Evolutionary conservation across 2,888 invertebrate genomes (phyloP), one percentile per base, ranked within the genome.

Genomic region (Clivina fossor): DNA sequence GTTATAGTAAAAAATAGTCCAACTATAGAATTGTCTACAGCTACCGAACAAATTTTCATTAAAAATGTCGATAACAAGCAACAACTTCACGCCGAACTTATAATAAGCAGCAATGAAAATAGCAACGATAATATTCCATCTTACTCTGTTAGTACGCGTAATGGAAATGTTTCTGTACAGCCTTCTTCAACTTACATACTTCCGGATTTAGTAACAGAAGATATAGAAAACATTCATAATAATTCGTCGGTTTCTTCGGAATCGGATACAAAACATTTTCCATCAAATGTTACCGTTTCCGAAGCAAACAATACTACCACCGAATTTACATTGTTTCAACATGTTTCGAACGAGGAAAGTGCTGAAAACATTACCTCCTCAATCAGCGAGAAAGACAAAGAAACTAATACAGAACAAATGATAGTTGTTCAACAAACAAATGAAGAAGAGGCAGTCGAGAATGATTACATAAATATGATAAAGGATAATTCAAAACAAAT

Each of bases 401-500:
- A 15, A n/a, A 9, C 18, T 22, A 26, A 44, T 32, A n/a, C n/a
- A n/a, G 16, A 22, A 7, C 20, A 13, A 8, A 32, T 41, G 41
- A 11, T 7, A 40, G 4, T 18, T 20, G 47, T 33, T 8, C 20
- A 13, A 4, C 48, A 37, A 37, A 7, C 19, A n/a, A 26, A 15
- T 8, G 33, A 15, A n/a, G 28, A 40, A 37, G 15, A 24, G 2
- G 8, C 4, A 5, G 15, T 22, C 2, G 24, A 46, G 38, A 28
- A 37, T 20, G 30, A 55, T 19, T 55, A 47, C n/a, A 20, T 46
- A 3, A 9, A 40, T 9, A 26, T 40, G 30, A 55, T 55, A 26
- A 30, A 32, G 32, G 28, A 28, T 28, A 55, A 55, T 20, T 30
- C 55, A 1, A 55, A 47, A 47, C 55, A 55, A 47, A 55, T 55